Evolutionary conservation across 1,140 invertebrate species (phyloP), one percentile per base, ranked within the genome.

Genomic region (Scaptodrosophila lebanonensis): DNA sequence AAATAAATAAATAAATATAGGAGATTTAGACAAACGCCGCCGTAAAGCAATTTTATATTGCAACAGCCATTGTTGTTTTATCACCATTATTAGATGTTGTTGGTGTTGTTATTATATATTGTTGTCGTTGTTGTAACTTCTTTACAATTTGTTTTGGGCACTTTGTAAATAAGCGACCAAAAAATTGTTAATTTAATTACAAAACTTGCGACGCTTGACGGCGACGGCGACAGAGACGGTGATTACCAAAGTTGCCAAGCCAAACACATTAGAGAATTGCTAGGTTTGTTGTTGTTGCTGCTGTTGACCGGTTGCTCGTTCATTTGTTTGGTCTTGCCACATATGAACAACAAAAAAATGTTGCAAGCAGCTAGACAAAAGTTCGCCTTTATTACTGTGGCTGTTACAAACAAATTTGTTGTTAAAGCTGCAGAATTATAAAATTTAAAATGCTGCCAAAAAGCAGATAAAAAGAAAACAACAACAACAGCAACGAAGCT

Each of bases 121-220:
- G 39, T 25, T 43, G 12, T 17, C 32, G 44, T 1, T 9, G 27
- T 13, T 76, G 72, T 60, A 67, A 67, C 72, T 70, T 39, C 45
- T 66, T 33, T 42, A 45, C 51, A 61, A 66, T 25, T 60, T 44
- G 43, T 62, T 71, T 60, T 60, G 56, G 67, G 57, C 56, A 52
- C 52, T 56, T 66, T 71, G 71, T 67, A 67, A 72, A 53, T 56
- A 59, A 64, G 50, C 67, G 50, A 25, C 70, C 60, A 47, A 75
- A 77, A 79, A 79, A 79, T 79, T 36, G 59, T 77, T 77, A 77
- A 77, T 77, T 77, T 79, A 79, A 77, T 77, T 77, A 77, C 73
- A 77, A 77, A 73, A 77, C 64, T 79, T 66, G 73, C 73, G 73
- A 68, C 73, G 63, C 39, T 79, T 72, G 72, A 77, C 73, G 72